Percentiles rank a stretch among this genome's conserved stretches.
These are phyloP conservation scores for Vulpes ferrilata DNA, from an alignment of 2,113 vertebrate genomes.

Conservation along the genomic window DNA sequence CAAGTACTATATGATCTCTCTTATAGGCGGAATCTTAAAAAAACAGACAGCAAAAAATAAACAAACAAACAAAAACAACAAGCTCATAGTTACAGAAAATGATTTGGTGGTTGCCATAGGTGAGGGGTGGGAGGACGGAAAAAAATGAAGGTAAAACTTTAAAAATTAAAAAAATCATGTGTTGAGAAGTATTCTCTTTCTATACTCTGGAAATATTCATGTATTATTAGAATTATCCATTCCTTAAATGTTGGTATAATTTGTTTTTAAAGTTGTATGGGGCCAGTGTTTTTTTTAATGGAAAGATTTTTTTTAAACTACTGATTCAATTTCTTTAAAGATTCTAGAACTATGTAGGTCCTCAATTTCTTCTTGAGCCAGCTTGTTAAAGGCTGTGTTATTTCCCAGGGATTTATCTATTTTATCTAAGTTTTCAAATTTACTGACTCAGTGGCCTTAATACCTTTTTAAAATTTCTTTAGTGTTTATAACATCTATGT, in stretches of 20 bases:
- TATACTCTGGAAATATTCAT: not conserved
- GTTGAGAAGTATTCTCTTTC: not conserved
- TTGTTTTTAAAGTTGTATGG: not conserved
- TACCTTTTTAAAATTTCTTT: not conserved
- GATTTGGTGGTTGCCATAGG: not conserved
- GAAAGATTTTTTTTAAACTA: not conserved
- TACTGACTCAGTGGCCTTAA: not conserved
- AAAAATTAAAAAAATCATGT: not conserved
- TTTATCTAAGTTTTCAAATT: conserved; percentile 15
- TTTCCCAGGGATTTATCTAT: not conserved
- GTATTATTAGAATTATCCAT: not conserved
- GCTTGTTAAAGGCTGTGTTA: not conserved
- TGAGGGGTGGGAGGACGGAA: not conserved
- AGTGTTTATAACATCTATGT: not conserved
- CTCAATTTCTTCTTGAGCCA: not conserved
- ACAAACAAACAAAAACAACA: not conserved
- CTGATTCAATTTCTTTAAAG: not conserved
- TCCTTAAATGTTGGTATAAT: not conserved
- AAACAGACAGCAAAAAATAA: not conserved
- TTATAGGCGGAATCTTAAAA: not conserved
- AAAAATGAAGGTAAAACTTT: not conserved
- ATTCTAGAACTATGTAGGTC: not conserved
- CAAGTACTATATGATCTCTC: not conserved
- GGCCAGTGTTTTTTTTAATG: not conserved
- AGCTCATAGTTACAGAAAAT: not conserved